Evolutionary conservation across 2,888 invertebrate genomes (phyloP), one percentile per base, ranked within the genome.

Genomic region (Osmoderma eremita): DNA sequence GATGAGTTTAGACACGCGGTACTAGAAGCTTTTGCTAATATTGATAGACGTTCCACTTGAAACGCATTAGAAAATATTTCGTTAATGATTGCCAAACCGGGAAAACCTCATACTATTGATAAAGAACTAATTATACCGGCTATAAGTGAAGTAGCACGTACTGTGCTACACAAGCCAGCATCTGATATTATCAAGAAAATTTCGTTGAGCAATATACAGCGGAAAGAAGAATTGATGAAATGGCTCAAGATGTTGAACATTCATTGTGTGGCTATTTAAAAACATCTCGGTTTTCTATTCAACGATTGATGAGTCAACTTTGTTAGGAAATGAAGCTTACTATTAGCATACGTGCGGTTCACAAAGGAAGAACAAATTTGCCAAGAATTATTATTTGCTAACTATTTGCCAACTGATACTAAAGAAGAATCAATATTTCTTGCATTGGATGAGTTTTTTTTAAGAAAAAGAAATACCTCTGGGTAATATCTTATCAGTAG

Each of bases 231-330:
- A 69, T 67, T 38, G 70, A 71, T 65, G 71, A 73, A 76, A 75
- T 75, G 76, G 74, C 71, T 71, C 67, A 74, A 76, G 75, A 76
- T 73, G 68, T 78, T 69, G 76, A 78, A 77, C 74, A 70, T 63
- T 75, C 73, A 53, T 78, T 78, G 71, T 76, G 75, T 67, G 71
- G 74, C 75, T 73, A 74, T 75, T 54, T 75, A 68, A 69, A 76
- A 68, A 76, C 72, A 45, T 72, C 68, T 64, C 68, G 78, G 72
- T 79, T 79, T 68, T 80, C 77, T 73, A 74, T 80, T 42, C 77
- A 80, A 71, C 75, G n/a, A n/a, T 80, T 71, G 78, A 78, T 73
- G 78, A 81, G 71, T 76, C 77, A 71, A 78, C 76, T 70, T 76
- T 76, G 75, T 73, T 75, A 63, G 72, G 67, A 67, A 75, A 77